Percentiles rank a stretch among this genome's conserved stretches.
Evolutionary conservation across 2,888 invertebrate genomes (phyloP).

Genomic region (Argyra leucocephala): DNA sequence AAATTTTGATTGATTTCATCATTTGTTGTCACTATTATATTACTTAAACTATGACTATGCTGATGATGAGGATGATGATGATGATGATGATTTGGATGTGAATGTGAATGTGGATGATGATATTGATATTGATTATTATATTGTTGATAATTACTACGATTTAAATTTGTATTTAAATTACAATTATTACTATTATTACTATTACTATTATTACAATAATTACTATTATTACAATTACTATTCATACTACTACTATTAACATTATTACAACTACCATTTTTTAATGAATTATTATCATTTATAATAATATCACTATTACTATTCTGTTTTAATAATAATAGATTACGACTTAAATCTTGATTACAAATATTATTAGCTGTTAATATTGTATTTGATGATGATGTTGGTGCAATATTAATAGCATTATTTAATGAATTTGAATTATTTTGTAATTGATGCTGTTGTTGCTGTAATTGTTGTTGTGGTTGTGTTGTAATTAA

Average conservation of each 20-base stretch:
- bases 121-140: conserved; percentile 19
- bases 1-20: background rate
- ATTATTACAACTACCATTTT: conserved; percentile 20
- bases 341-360: conserved; percentile 21
- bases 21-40: conserved; percentile 7
- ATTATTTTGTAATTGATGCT: conserved; percentile 15
- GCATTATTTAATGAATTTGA: conserved; percentile 29
- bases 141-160: conserved; percentile 21
- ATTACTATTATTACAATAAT: conserved; percentile 26
- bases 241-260: conserved; percentile 19
- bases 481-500: conserved; percentile 8
- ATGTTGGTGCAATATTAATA: conserved; percentile 25
- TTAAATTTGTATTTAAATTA: conserved; percentile 19
- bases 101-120: conserved; percentile 19
- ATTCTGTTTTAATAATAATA: conserved; percentile 4
- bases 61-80: background rate
- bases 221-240: conserved; percentile 29
- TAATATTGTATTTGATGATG: conserved; percentile 9
- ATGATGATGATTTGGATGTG: conserved; percentile 8
- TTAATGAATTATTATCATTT: conserved; percentile 18
- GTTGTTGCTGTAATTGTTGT: conserved; percentile 12
- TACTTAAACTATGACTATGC: conserved; percentile 8
- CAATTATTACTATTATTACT: conserved; percentile 23
- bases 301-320: conserved; percentile 16
- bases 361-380: conserved; percentile 17